Evolutionary conservation across 2,113 vertebrate genomes (phyloP), one percentile per base, ranked within the genome.

Genomic region (Melozone crissalis): DNA sequence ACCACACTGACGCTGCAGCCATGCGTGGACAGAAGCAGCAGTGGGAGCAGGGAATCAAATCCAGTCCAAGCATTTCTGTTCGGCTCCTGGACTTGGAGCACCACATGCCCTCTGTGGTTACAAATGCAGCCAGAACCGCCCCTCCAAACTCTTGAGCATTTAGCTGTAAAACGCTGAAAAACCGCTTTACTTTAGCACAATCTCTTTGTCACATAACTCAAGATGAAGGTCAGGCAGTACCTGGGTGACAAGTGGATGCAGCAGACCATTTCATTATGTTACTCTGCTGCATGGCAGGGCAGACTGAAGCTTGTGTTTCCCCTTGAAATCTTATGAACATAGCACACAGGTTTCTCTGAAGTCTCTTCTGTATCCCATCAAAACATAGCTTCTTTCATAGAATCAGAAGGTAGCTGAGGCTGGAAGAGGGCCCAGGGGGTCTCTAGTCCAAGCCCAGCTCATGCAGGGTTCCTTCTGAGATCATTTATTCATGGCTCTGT

Each of bases 81-180:
- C 80, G 54, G 46, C 51, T 77, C 51, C 46, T 0, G 0, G 8
- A 5, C 21, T 39, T 11, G 3, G 33, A 68, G 21, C 5, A 51
- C 15, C 22, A 8, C 27, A 1, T 44, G 37, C 11, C n/a, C 22
- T 73, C 51, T 52, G 21, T 24, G 11, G 22, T 47, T 69, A 28
- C 31, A 80, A 49, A 28, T 10, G 18, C 35, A 65, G 30, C 37
- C 31, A 41, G 24, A 76, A n/a, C 49, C 41, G 11, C 51, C 37
- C 26, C 46, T 49, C 24, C 41, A 46, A 54, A 69, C 9, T 62
- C 63, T 49, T 28, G 41, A 57, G 6, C 66, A 35, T 46, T 31
- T 73, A 52, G 54, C 47, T 71, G 28, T 54, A 46, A 54, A 63
- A n/a, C 35, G 21, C 49, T 51, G 33, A n/a, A 79, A 63, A 80